phyloP scores from a whole-genome alignment of 92 coral and sea anemone genomes.

The Zoanthus sociatus region DNA sequence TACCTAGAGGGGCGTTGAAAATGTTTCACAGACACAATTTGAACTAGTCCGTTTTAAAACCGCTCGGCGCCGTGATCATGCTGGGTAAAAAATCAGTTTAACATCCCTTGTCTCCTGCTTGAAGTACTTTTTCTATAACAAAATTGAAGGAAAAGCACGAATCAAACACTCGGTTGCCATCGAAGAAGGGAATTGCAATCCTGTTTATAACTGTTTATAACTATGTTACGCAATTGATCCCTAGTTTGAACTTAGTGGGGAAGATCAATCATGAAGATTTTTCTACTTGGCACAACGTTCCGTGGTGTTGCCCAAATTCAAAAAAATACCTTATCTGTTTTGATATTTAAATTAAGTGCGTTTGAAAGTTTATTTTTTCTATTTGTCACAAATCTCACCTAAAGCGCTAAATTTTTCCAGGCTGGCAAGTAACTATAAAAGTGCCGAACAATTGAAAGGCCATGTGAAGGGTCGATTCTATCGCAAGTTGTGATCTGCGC shows the following conservation, averaged over 20 bases:
- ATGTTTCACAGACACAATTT: conserved; percentile 37
- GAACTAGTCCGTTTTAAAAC: conserved; percentile 10
- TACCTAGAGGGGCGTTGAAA: conserved; percentile 36
- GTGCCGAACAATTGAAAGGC: conserved; percentile 46
- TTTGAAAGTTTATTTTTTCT: no score
- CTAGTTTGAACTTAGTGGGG: neutral
- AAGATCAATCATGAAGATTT: conserved; percentile 29
- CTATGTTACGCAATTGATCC: conserved; percentile 26
- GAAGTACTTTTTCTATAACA: neutral
- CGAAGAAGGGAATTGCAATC: neutral
- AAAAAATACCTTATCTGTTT: no score
- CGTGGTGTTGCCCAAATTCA: neutral
- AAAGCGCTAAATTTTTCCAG: neutral
- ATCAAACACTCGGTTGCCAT: neutral
- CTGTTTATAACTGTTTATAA: neutral
- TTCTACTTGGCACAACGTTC: neutral
- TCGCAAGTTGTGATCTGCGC: conserved; percentile 47
- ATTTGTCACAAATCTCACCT: neutral
- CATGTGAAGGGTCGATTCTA: conserved; percentile 48
- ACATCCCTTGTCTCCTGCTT: neutral
- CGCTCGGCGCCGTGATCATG: conserved; percentile 21
- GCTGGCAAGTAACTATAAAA: conserved; percentile 17
- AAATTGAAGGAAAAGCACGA: neutral
- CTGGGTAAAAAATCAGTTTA: conserved; percentile 6
- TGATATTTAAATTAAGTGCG: no score